phyloP scores from a whole-genome alignment of 2,797 vertebrate species.

The Acanthiza pusilla region DNA sequence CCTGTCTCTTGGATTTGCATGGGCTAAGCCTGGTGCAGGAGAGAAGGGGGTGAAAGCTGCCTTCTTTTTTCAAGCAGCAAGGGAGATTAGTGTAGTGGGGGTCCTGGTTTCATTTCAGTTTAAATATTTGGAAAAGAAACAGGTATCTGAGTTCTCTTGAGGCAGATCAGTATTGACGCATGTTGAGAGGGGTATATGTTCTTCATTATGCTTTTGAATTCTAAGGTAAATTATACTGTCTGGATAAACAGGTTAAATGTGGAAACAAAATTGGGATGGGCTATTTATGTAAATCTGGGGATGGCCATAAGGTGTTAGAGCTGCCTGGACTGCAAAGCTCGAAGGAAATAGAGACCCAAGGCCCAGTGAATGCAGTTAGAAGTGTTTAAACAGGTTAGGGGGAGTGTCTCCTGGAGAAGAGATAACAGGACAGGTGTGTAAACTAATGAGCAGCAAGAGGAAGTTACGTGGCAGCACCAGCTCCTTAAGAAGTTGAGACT shows the following conservation, averaged over 20 bases:
- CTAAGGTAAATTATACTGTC: not conserved
- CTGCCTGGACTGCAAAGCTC: not conserved
- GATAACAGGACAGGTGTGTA: not conserved
- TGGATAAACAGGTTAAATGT: not conserved
- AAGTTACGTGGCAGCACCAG: not conserved
- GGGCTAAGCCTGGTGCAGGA: not conserved
- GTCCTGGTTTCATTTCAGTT: not conserved
- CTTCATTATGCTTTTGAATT: not conserved
- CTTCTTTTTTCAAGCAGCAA: not conserved
- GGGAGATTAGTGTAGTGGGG: accelerated
- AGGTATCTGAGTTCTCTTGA: not conserved
- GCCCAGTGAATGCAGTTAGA: not conserved
- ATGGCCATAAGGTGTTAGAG: not conserved
- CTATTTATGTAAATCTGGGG: not conserved
- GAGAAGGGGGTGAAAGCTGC: not conserved
- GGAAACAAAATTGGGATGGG: not conserved
- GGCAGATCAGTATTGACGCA: not conserved
- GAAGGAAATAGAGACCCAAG: not conserved
- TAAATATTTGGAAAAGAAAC: not conserved
- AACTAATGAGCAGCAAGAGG: not conserved
- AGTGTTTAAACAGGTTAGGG: not conserved
- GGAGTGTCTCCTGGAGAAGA: not conserved
- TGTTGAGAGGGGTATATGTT: not conserved
- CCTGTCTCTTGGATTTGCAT: not conserved
- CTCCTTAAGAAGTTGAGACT: not conserved